These are phyloP conservation scores for Calameuta filiformis DNA, from an alignment of 2,888 invertebrate species.

Conservation along the genomic window DNA sequence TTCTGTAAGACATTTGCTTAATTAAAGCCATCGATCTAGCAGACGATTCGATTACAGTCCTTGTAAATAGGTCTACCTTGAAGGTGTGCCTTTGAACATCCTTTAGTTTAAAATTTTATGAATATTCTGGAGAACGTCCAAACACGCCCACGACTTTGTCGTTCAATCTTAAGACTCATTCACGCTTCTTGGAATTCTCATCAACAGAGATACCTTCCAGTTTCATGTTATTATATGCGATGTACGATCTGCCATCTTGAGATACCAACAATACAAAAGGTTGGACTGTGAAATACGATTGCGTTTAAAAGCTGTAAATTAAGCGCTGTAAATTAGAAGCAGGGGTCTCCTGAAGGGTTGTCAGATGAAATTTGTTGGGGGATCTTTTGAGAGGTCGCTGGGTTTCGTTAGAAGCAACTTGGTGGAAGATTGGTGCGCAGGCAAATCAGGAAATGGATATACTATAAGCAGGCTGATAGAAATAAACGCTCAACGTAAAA, in stretches of 20 bases:
- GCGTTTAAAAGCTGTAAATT: conserved; percentile 17
- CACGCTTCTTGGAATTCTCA: not conserved
- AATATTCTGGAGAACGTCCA: not conserved
- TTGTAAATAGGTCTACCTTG: not conserved
- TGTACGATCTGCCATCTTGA: not conserved
- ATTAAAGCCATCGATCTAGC: conserved; percentile 48
- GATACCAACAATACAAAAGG: not conserved
- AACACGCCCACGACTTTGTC: not conserved
- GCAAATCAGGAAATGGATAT: not conserved
- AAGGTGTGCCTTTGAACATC: not conserved
- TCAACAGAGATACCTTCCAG: not conserved
- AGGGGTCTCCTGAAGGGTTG: not conserved
- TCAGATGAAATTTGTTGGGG: not conserved
- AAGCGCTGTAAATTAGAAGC: conserved; percentile 19
- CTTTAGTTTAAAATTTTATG: not conserved
- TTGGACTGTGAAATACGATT: conserved; percentile 14
- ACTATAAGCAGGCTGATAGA: not conserved
- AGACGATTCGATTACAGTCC: conserved; percentile 38
- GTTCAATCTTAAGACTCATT: not conserved
- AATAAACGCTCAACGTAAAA: not conserved
- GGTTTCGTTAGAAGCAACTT: not conserved
- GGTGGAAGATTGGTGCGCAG: not conserved
- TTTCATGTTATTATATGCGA: not conserved
- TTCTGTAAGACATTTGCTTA: conserved; percentile 41
- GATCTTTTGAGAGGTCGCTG: not conserved